A percentile compares a stretch with the other conserved stretches of the same genome.
Conservation (phyloP, 2,797 vertebrate genomes). For the Phalanger gymnotis region DNA sequence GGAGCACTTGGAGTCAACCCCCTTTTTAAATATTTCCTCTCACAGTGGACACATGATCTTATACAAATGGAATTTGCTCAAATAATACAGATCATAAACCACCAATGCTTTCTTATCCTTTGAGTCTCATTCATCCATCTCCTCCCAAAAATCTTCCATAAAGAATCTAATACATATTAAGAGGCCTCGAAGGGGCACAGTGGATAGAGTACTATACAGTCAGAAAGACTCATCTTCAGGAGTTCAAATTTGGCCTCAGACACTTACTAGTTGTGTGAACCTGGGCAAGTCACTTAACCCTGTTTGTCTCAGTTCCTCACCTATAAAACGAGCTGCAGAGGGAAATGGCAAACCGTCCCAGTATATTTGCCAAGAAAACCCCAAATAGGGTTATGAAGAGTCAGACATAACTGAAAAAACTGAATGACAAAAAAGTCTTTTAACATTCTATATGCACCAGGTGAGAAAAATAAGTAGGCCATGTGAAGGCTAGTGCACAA, state of each 20-base stretch:
- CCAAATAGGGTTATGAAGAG: not conserved
- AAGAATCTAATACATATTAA: not conserved
- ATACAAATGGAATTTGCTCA: not conserved
- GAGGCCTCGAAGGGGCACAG: not conserved
- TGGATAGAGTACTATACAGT: not conserved
- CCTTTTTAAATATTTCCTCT: not conserved
- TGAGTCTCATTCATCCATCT: not conserved
- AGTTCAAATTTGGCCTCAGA: not conserved
- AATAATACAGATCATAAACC: not conserved
- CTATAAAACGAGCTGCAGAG: not conserved
- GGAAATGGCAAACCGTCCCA: not conserved
- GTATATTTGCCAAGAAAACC: not conserved
- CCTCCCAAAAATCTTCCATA: not conserved
- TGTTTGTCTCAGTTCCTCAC: not conserved
- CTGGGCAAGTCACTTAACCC: not conserved
- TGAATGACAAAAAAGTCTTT: not conserved
- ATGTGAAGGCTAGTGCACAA: not conserved
- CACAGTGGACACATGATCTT: not conserved
- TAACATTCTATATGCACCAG: not conserved
- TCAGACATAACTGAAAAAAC: not conserved
- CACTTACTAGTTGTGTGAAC: not conserved
- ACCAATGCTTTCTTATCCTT: not conserved
- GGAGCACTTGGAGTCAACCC: not conserved
- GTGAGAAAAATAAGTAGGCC: not conserved
- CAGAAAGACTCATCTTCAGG: not conserved